Base-by-base conservation (phyloP, 2,888 invertebrate genomes). In the Tigriopus californicus region DNA sequence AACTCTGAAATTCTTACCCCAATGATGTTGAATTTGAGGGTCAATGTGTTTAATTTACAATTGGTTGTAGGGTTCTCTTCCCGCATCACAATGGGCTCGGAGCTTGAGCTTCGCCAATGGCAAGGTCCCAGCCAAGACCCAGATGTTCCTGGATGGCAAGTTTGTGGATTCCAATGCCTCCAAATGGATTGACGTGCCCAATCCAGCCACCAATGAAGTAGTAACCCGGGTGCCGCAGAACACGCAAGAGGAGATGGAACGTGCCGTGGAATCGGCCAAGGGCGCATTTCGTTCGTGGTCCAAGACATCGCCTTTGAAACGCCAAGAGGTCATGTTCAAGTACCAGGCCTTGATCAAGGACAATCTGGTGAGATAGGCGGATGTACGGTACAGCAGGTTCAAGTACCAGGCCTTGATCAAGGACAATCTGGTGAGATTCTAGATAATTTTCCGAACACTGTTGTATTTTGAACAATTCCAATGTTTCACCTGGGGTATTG, bases 91-190 rank as follows among this genome's bases (percentile, higher is more conserved):
- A 33, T 33, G 33, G 33, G 33, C 33, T 33, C 33, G 33, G 8
- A 33, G 20, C 18, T 42, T 59, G 20, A 59, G 59, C 24, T 59
- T 49, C 12, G 51, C 41, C 18, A 52, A 52, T 13, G 25, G 52
- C 18, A 51, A 41, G 6, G 41, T 59, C 42, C 59, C 61, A 13
- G 59, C 85, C 1, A 82, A 83, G 6, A 90, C 91, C 22, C 95
- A 97, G 73, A 79, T 95, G 62, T 98, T 87, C 73, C 89, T 98
- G 66, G 83, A 97, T 77, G 95, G 95, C 60, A 81, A 94, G 72
- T 86, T 87, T 73, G 71, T 78, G 62, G 95, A 98, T 63, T 98
- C 97, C 0, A 85, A 92, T 71, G 80, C 94, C 0, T 81, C 74
- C 22, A 84, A 95, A 66, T 98, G 90, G 85, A 86, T 95, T 66